Percentiles rank a stretch among this genome's conserved stretches.
These are phyloP conservation scores for Diplogasteroides magnus DNA, from an alignment of 1,140 invertebrate genomes.

Conservation along the genomic window DNA sequence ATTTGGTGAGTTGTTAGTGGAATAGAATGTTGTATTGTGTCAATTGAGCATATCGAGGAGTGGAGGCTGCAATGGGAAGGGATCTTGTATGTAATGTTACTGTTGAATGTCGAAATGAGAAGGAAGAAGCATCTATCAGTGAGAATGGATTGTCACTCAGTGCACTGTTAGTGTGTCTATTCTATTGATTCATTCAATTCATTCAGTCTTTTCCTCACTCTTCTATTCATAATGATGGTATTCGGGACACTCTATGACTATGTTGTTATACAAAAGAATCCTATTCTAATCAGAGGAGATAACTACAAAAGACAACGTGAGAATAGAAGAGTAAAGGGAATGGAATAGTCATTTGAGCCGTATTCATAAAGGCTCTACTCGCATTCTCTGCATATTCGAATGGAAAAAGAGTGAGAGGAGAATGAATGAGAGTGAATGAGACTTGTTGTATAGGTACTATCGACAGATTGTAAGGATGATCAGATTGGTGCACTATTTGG, in stretches of 20 bases:
- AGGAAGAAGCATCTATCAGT: slow-evolving; percentile 42
- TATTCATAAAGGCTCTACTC: slow-evolving; percentile 39
- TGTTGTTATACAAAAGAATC: slow-evolving; percentile 27
- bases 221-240: slow-evolving; percentile 42
- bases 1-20: slow-evolving; percentile 33
- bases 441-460: slow-evolving; percentile 36
- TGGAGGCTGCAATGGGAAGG: slow-evolving; percentile 35
- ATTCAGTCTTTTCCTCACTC: slow-evolving; percentile 41
- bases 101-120: slow-evolving; percentile 50
- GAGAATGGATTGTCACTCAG: slow-evolving; percentile 41
- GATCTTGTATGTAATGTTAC: slow-evolving; percentile 49
- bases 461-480: slow-evolving; percentile 35
- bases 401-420: background rate
- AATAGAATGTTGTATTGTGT: background rate
- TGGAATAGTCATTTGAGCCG: slow-evolving; percentile 25
- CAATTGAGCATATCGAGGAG: slow-evolving; percentile 41
- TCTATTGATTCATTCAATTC: too few relatives aligned
- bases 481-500: slow-evolving; percentile 52
- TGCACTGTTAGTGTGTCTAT: slow-evolving; percentile 40
- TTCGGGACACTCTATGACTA: slow-evolving; percentile 52
- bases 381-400: slow-evolving; percentile 10
- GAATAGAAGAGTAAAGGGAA: too few relatives aligned
- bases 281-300: background rate
- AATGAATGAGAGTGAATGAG: too few relatives aligned
- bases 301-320: background rate